Conservation (phyloP, 2,113 vertebrate genomes). For the Ptilorrhoa leucosticta region DNA sequence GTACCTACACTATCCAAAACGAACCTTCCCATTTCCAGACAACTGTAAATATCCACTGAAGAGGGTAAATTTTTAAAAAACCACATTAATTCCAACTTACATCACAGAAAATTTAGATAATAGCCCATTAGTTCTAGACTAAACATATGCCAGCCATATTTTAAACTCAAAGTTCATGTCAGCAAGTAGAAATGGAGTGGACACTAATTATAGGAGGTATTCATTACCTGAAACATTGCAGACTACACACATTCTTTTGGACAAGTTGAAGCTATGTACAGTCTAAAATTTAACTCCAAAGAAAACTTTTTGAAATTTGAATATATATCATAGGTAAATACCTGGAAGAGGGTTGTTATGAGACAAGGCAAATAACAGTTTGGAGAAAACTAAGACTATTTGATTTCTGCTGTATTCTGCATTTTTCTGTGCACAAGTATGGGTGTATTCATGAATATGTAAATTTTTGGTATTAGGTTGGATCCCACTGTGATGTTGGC, state of each 20-base stretch:
- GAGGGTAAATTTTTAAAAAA: neutral
- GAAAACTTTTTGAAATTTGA: neutral
- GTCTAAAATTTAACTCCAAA: neutral
- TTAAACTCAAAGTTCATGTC: conserved; percentile 25
- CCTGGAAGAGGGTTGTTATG: neutral
- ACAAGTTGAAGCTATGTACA: neutral
- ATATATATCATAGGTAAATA: neutral
- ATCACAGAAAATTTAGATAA: conserved; percentile 52
- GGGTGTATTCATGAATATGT: conserved; percentile 16
- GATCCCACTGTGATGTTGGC: conserved; percentile 16
- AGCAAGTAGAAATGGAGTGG: conserved; percentile 26
- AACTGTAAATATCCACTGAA: conserved; percentile 16
- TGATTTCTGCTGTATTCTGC: neutral
- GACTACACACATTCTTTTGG: neutral
- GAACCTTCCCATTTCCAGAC: neutral
- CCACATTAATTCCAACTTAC: conserved; percentile 9
- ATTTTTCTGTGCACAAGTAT: neutral
- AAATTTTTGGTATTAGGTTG: neutral
- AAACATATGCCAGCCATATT: conserved; percentile 25
- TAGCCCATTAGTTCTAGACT: conserved; percentile 22
- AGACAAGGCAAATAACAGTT: neutral
- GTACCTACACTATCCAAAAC: neutral
- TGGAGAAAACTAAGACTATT: neutral
- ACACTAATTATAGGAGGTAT: conserved; percentile 6
- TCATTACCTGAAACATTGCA: neutral